Percentiles rank a stretch among this genome's conserved stretches.
phyloP scores from a whole-genome alignment of 2,797 vertebrate species.

The Notamacropus eugenii region DNA sequence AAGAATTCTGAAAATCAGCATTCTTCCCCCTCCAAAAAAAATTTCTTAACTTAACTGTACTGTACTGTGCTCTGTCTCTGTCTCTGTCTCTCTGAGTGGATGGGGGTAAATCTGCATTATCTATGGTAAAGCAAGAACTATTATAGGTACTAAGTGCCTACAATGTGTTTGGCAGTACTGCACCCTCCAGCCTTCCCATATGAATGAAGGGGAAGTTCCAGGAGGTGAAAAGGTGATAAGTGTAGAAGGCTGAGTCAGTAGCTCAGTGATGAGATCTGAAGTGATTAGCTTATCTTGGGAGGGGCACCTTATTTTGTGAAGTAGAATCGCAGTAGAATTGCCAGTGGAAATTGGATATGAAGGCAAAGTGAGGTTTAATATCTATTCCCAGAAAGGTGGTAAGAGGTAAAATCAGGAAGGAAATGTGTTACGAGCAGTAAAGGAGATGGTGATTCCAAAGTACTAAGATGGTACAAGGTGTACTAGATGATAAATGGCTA shows the following conservation, averaged over 20 bases:
- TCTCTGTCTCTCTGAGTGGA: no score
- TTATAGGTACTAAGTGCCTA: not conserved
- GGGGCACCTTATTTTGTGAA: not conserved
- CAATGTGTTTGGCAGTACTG: not conserved
- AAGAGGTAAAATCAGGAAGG: not conserved
- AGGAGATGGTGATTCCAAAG: not conserved
- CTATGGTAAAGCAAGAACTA: not conserved
- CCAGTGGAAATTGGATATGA: not conserved
- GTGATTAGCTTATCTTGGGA: not conserved
- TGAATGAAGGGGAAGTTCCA: not conserved
- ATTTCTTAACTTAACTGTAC: no score
- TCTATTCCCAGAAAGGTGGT: not conserved
- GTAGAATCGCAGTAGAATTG: not conserved
- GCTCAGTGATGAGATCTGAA: not conserved
- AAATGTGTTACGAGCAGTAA: not conserved
- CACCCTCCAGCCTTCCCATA: not conserved
- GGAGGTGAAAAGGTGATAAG: not conserved
- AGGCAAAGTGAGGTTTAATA: not conserved
- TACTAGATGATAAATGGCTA: not conserved
- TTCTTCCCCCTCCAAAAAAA: no score
- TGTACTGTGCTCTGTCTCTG: not conserved
- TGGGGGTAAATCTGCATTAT: not conserved
- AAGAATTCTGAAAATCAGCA: no score
- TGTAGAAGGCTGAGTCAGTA: no score
- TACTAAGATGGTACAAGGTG: not conserved